These are phyloP conservation scores for Galago senegalensis DNA, from an alignment of 2,797 vertebrate genomes.

Conservation along the genomic window DNA sequence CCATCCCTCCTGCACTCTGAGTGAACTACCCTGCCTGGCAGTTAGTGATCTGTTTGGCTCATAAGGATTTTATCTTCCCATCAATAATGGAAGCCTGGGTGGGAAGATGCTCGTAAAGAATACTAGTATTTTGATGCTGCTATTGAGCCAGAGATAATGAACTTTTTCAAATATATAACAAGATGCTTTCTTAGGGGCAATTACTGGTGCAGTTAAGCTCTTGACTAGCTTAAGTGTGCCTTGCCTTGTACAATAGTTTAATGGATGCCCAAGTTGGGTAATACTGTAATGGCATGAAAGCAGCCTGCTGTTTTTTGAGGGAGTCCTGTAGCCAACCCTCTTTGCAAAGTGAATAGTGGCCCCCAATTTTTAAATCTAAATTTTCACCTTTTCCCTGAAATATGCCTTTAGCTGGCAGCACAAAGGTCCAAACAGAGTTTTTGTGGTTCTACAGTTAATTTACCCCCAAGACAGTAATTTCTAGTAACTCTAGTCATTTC, in stretches of 20 bases:
- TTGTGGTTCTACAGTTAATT: neutral
- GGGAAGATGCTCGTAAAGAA: constrained; percentile 12
- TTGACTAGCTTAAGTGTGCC: neutral
- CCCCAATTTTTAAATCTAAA: neutral
- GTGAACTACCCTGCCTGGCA: neutral
- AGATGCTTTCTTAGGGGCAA: neutral
- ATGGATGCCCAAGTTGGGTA: neutral
- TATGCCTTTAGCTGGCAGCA: neutral
- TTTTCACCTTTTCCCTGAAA: constrained; percentile 27
- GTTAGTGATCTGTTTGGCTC: neutral
- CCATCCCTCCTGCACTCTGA: neutral
- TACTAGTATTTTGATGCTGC: neutral
- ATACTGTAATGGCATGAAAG: neutral
- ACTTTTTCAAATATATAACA: neutral
- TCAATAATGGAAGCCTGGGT: neutral
- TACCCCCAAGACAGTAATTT: neutral
- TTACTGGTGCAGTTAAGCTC: neutral
- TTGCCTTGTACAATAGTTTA: neutral
- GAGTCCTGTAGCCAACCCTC: neutral
- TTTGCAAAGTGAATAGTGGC: neutral
- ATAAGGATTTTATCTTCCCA: neutral
- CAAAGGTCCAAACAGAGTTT: neutral
- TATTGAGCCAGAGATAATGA: neutral
- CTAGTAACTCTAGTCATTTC: constrained; percentile 61
- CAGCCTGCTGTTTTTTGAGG: constrained; percentile 36